Base-by-base conservation (phyloP, 2,113 vertebrate genomes). In the Cyprinodon variegatus region DNA sequence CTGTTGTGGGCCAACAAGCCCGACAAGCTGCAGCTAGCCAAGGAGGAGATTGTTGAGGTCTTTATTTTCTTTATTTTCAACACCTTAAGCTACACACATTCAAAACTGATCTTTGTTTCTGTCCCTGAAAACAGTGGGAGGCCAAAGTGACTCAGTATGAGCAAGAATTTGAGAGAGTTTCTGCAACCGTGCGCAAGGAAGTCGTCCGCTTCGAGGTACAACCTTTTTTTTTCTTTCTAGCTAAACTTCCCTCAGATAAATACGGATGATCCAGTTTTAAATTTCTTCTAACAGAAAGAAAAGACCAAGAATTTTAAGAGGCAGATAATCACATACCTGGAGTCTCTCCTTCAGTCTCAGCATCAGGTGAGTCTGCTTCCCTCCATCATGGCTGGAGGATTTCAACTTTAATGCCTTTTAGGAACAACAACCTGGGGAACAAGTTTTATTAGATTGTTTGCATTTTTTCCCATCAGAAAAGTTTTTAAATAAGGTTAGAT, bases 1-100 rank as follows among this genome's bases (percentile, higher is more conserved):
- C 93, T 99, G 64, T 94, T 98, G 37, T 99, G 97, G 97, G 96
- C 98, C 90, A 99, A 97, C 93, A 99, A 98, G 79, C 97, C 98
- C 0, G 98, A 99, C 87, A 99, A 98, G 81, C 95, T 99, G 68
- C 98, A 99, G 89, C 96, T 96, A 90, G 97, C 96, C 86, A 99
- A 99, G 79, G 98, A 99, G 0, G 98, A 99, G 92, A 99, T 99
- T 40, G 65, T 90, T 0, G 98, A 99, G 96, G 98, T 99, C 29
- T 29, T 29, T 29, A 29, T 29, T 29, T 29, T 29, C 29, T 29
- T 29, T 4, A 6, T 37, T 62, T 37, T 38, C 36, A 61, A 36
- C 13, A 50, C 48, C 11, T 61, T 11, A 4, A 29, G 29, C 29
- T 29, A 29, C 29, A 29, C 59, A 29, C 7, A 9, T 11, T 61